These are phyloP conservation scores for Beris chalybata DNA, from an alignment of 2,888 invertebrate species.

Conservation along the genomic window DNA sequence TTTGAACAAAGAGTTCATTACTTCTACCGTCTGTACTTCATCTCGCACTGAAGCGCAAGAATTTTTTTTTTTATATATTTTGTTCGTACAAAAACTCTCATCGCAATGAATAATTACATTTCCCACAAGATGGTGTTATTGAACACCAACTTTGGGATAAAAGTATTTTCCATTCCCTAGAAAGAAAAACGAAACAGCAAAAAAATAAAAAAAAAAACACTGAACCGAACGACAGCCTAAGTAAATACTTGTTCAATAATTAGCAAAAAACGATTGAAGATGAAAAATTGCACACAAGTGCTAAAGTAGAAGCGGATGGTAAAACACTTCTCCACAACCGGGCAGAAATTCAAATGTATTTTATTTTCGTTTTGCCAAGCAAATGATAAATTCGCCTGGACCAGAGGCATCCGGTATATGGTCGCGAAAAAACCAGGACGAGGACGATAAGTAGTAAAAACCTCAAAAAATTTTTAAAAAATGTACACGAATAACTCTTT, in stretches of 20 bases:
- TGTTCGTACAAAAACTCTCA: slow-evolving; percentile 8
- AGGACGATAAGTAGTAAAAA: slow-evolving; percentile 12
- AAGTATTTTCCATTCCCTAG: slow-evolving; percentile 7
- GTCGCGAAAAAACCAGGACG: neutral
- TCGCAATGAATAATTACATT: slow-evolving; percentile 28
- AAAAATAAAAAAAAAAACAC: neutral
- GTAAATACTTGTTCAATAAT: slow-evolving; percentile 29
- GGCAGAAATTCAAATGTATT: slow-evolving; percentile 20
- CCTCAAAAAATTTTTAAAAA: slow-evolving; percentile 9
- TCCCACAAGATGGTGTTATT: slow-evolving; percentile 29
- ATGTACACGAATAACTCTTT: slow-evolving; percentile 16
- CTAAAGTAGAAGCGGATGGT: slow-evolving; percentile 18
- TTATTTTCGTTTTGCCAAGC: slow-evolving; percentile 12
- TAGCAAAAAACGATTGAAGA: slow-evolving; percentile 28
- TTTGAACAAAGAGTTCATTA: slow-evolving; percentile 4
- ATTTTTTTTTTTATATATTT: neutral
- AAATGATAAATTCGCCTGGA: slow-evolving; percentile 12
- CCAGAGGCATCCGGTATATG: neutral
- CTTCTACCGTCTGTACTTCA: neutral
- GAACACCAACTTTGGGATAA: slow-evolving; percentile 20
- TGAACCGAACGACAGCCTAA: slow-evolving; percentile 16
- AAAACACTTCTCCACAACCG: slow-evolving; percentile 14
- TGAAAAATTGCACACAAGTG: slow-evolving; percentile 27
- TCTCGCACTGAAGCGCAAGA: neutral
- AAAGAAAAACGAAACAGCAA: slow-evolving; percentile 4